phyloP scores from a whole-genome alignment of 2,888 invertebrate genomes.

The Erpobdella octoculata region DNA sequence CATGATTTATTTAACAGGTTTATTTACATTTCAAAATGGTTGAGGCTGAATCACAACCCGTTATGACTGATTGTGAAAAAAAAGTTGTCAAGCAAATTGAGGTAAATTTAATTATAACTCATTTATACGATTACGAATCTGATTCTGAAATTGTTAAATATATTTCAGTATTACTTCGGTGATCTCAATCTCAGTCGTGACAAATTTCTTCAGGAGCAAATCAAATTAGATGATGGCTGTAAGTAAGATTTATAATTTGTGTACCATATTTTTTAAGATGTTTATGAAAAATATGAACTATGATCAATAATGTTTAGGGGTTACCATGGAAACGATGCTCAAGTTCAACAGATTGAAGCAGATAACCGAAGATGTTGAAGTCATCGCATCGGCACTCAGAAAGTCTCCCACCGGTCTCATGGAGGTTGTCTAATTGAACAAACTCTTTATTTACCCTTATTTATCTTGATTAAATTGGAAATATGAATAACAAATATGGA shows the following conservation, averaged over 20 bases:
- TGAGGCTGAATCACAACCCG: background rate
- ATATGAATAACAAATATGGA: background rate
- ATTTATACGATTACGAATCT: slow-evolving; percentile 4
- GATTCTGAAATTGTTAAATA: background rate
- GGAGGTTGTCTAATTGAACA: slow-evolving; percentile 55
- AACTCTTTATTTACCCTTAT: slow-evolving; percentile 11
- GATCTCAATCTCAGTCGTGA: slow-evolving; percentile 84
- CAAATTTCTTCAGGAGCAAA: slow-evolving; percentile 81
- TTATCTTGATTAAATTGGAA: slow-evolving; percentile 10
- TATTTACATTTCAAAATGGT: background rate
- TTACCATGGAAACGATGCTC: slow-evolving; percentile 71
- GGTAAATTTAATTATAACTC: slow-evolving; percentile 37
- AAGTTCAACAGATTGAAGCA: slow-evolving; percentile 75
- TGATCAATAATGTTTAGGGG: slow-evolving; percentile 57
- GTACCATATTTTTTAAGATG: background rate
- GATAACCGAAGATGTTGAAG: slow-evolving; percentile 62
- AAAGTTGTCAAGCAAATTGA: slow-evolving; percentile 47
- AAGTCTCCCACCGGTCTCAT: slow-evolving; percentile 68
- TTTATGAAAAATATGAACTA: background rate
- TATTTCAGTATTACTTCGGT: slow-evolving; percentile 68
- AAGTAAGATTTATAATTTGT: background rate
- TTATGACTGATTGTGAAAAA: slow-evolving; percentile 36
- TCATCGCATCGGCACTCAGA: slow-evolving; percentile 67
- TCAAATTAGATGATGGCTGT: slow-evolving; percentile 70
- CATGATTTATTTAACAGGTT: background rate